A percentile compares a stretch with the other conserved stretches of the same genome.
phyloP scores from a whole-genome alignment of 2,888 invertebrate species.

The Rhagonycha lutea region DNA sequence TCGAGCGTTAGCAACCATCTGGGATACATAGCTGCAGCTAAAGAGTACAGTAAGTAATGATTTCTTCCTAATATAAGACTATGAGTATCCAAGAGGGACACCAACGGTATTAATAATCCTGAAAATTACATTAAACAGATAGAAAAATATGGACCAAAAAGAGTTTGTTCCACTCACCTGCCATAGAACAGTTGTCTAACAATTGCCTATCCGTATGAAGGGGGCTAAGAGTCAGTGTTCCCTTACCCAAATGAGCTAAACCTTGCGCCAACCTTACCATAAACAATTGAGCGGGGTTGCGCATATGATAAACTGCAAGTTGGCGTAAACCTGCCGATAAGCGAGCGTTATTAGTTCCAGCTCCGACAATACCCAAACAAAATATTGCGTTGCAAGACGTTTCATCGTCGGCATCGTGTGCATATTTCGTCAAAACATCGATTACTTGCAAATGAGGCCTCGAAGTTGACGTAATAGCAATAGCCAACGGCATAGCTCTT shows the following conservation, averaged over 20 bases:
- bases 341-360: constrained; percentile 84
- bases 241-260: constrained; percentile 96
- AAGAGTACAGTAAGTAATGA: constrained; percentile 90
- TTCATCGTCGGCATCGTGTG: constrained; percentile 96
- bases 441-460: constrained; percentile 93
- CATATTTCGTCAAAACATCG: constrained; percentile 97
- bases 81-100: constrained; percentile 47
- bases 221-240: constrained; percentile 93
- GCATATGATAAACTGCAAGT: constrained; percentile 94
- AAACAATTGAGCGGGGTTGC: constrained; percentile 94
- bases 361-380: constrained; percentile 94
- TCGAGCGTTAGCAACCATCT: constrained; percentile 97
- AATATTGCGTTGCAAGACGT: constrained; percentile 98
- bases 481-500: constrained; percentile 92
- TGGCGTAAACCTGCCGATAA: constrained; percentile 97
- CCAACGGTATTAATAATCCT: constrained; percentile 48
- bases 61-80: constrained; percentile 79
- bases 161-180: constrained; percentile 61
- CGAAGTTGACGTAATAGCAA: constrained; percentile 93
- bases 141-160: constrained; percentile 19
- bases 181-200: constrained; percentile 91
- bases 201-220: constrained; percentile 95
- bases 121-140: constrained; percentile 57
- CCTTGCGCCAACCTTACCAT: constrained; percentile 98
- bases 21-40: constrained; percentile 97